Evolutionary conservation across 2,888 invertebrate genomes (phyloP).

Genomic region (Cantharis rustica): DNA sequence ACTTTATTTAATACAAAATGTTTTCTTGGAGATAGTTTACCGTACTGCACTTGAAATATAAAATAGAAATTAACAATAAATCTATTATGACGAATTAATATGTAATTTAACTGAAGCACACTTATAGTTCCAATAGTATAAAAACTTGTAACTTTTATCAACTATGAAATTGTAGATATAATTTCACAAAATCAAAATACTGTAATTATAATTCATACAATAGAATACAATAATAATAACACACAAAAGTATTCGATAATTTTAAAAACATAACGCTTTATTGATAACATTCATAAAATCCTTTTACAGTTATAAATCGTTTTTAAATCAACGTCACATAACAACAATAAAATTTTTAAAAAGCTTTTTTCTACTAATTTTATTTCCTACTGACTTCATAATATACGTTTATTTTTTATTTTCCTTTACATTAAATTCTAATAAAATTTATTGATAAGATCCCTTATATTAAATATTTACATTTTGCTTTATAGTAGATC

Average conservation of each 20-base stretch:
- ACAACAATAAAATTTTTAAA: not conserved
- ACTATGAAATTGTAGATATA: no score
- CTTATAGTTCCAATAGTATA: no score
- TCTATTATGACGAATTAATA: no score
- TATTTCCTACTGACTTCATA: not conserved
- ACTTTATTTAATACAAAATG: no score
- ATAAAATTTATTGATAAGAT: not conserved
- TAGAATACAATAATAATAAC: not conserved
- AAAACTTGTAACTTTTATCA: no score
- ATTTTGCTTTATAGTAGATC: not conserved
- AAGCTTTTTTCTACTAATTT: not conserved
- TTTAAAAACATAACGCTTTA: not conserved
- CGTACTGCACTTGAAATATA: not conserved
- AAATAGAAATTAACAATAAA: not conserved
- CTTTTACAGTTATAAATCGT: not conserved
- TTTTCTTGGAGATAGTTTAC: not conserved
- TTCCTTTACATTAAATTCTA: not conserved
- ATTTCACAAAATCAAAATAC: not conserved
- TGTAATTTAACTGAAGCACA: not conserved
- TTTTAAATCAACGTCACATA: not conserved
- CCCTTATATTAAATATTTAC: not conserved
- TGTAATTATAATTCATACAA: not conserved
- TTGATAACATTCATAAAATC: not conserved
- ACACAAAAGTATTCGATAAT: not conserved
- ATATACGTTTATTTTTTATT: not conserved